A percentile compares a stretch with the other conserved stretches of the same genome.
Evolutionary conservation across 2,797 vertebrate species (phyloP).

Genomic region (Argya squamiceps): DNA sequence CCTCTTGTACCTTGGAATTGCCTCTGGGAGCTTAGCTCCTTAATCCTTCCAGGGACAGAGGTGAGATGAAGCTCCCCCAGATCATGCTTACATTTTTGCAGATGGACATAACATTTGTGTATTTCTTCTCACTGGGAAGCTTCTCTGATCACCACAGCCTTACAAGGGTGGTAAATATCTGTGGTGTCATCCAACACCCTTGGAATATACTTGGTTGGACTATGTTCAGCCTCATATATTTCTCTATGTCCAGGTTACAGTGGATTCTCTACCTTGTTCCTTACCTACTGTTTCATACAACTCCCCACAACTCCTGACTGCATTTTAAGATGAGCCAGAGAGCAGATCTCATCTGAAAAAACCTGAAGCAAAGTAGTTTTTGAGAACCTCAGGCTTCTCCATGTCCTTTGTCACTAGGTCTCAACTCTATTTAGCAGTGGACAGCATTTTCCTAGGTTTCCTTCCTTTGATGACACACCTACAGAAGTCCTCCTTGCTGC

Average conservation of each 20-base stretch:
- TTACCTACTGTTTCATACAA: background rate
- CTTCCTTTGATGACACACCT: background rate
- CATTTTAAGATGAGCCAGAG: background rate
- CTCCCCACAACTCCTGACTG: background rate
- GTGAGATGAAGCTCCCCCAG: background rate
- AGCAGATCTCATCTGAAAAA: background rate
- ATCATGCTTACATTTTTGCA: background rate
- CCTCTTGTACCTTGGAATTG: background rate
- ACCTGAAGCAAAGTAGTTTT: background rate
- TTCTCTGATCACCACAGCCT: background rate
- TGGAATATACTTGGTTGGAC: background rate
- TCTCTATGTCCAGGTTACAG: background rate
- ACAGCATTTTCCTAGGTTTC: background rate
- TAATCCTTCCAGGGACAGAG: background rate
- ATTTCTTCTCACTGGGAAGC: background rate
- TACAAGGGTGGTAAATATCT: background rate
- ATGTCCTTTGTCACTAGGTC: background rate
- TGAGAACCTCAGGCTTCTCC: background rate
- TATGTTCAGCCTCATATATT: background rate
- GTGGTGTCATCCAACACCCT: background rate
- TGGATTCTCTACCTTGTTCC: background rate
- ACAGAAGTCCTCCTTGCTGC: background rate
- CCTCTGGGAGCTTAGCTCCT: background rate
- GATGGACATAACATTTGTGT: background rate
- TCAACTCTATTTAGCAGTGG: background rate